These are phyloP conservation scores for Callopanchax toddi DNA, from an alignment of 2,113 vertebrate genomes.

Conservation along the genomic window DNA sequence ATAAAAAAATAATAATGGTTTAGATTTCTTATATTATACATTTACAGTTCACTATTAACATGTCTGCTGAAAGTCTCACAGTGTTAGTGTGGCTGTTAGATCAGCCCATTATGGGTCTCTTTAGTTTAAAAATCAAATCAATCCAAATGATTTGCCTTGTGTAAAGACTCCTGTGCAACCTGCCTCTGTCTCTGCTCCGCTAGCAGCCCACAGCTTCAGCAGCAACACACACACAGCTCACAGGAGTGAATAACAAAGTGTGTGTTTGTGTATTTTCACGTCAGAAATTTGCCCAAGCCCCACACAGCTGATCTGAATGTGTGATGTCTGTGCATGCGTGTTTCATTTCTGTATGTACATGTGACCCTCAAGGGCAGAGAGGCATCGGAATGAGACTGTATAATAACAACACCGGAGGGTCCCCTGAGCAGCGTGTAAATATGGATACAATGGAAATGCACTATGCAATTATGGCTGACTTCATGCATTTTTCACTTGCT, in stretches of 20 bases:
- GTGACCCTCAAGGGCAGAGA: conserved; percentile 59
- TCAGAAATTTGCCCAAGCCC: conserved; percentile 17
- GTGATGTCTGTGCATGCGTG: not conserved
- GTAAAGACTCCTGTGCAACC: not conserved
- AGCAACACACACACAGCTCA: too few species aligned
- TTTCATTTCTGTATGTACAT: conserved; percentile 28
- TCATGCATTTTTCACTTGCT: conserved; percentile 73
- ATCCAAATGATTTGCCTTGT: not conserved
- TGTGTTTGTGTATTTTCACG: conserved; percentile 11
- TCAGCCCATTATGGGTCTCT: too few species aligned
- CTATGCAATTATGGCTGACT: conserved; percentile 65
- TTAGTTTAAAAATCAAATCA: conserved; percentile 18
- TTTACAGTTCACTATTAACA: too few species aligned
- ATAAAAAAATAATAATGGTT: not conserved
- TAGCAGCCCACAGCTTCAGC: conserved; percentile 17
- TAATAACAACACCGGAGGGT: conserved; percentile 58
- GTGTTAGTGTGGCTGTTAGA: too few species aligned
- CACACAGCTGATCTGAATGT: conserved; percentile 23
- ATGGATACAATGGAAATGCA: conserved; percentile 75
- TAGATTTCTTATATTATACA: too few species aligned
- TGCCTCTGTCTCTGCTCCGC: not conserved
- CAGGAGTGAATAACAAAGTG: conserved; percentile 31
- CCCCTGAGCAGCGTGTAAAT: conserved; percentile 71
- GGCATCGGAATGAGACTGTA: conserved; percentile 50
- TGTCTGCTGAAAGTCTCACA: too few species aligned